Evolutionary conservation across 2,888 invertebrate species (phyloP), one percentile per base, ranked within the genome.

Genomic region (Mythimna vitellina): DNA sequence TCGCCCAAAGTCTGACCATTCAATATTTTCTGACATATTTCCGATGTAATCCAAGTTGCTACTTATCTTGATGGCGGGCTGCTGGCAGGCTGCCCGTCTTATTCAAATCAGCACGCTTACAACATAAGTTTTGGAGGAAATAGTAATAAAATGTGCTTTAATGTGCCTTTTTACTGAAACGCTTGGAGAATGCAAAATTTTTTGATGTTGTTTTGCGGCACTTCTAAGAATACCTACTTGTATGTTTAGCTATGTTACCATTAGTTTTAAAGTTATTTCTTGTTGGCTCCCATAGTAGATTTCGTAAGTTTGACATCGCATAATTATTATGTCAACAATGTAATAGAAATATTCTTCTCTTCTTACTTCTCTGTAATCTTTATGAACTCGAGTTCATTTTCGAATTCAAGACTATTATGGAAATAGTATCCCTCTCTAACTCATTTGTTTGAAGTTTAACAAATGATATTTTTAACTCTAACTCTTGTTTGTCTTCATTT

Each of bases 21-120:
- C 61, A 68, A 81, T 81, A 77, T 66, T 73, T 49, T 75, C 82
- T 62, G 82, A 80, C 57, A 35, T 77, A 73, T 69, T 68, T 66
- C 65, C 62, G 69, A 66, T 83, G 70, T 73, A 69, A 78, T 65
- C 70, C 68, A 78, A 82, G 72, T 78, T 72, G 60, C 70, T 83
- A 83, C 82, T 87, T 87, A 79, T 70, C 81, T 78, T 81, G 76
- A 86, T 88, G 79, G 76, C 72, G 78, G 57, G 73, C 70, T 70
- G 69, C 82, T 89, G 89, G 89, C 88, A 77, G 71, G 38, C 53
- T 79, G 88, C 87, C 88, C 80, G 76, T 73, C 65, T 77, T 83
- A 81, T 86, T 82, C 80, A 78, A 86, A 87, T 85, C 75, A 78
- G 69, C 78, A 76, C 79, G 69, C 72, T 76, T 80, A 66, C 64